Base-by-base conservation (phyloP, 2,888 invertebrate genomes). In the Lasioglossum pauxillum region DNA sequence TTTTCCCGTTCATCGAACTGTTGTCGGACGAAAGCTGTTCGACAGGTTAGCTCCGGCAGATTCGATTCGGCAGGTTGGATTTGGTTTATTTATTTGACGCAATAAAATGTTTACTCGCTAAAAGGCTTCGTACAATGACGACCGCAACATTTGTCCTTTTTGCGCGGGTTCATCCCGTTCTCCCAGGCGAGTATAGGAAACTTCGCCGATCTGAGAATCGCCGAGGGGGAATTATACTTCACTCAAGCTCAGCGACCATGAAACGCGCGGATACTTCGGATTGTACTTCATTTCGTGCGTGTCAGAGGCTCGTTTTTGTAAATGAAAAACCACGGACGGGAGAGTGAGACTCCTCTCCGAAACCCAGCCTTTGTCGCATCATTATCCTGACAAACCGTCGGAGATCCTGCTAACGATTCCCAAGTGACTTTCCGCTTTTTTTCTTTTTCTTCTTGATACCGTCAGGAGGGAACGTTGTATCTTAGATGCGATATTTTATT, bases 341-440 rank as follows among this genome's bases (percentile, higher is more conserved):
- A 49, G 69, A 80, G 67, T 31, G 31, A 69, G 73, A 78, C 60
- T 74, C 73, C 64, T 49, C 83, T 73, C 53, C 53, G 80, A 80
- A 87, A 78, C 75, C 27, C 67, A 41, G 74, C 64, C 74, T 79
- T 64, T 57, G 75, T 85, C 67, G 82, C 78, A 82, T 80, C 86
- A 80, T 87, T 82, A 87, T 78, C 75, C 80, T 69, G 78, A 75
- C 53, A 57, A 75, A 71, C 67, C 71, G 71, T 71, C 81, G 57
- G 74, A 80, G 74, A 86, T 72, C 73, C 67, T 71, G 80, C 83
- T 88, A 88, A 90, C 88, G 90, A 90, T 87, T 83, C 86, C 83
- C 84, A 86, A 88, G 88, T 90, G 90, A 90, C 90, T 88, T 76
- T 89, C 77, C 75, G 76, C 82, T 87, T 90, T 86, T 88, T 83